Conservation (phyloP, 1,140 invertebrate species). For the Drosophila serrata region DNA sequence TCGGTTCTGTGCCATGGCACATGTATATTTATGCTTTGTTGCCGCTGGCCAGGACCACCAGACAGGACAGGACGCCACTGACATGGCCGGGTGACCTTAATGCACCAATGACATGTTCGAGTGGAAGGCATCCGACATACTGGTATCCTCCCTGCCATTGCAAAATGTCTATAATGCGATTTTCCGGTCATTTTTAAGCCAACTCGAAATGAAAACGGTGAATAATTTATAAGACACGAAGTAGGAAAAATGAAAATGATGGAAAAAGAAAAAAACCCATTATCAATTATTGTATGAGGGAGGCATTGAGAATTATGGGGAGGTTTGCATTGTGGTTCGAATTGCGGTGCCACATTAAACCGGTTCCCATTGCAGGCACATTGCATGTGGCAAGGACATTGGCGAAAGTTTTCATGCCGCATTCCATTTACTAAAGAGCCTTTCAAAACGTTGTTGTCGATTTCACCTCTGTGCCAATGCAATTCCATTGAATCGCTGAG, state of each 20-base stretch:
- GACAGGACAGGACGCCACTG: constrained; percentile 27
- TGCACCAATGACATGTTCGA: constrained; percentile 57
- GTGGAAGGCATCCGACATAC: constrained; percentile 25
- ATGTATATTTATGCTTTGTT: constrained; percentile 48
- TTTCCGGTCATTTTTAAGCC: constrained; percentile 68
- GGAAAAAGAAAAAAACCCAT: constrained; percentile 11
- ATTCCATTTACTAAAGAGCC: constrained; percentile 30
- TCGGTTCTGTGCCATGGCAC: constrained; percentile 30
- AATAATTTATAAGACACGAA: constrained; percentile 51
- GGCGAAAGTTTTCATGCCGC: constrained; percentile 31
- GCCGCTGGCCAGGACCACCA: constrained; percentile 33
- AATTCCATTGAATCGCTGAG: constrained; percentile 51
- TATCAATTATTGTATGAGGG: constrained; percentile 55
- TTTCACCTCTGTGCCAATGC: constrained; percentile 6
- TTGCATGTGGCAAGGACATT: constrained; percentile 57
- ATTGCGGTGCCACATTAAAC: constrained; percentile 28
- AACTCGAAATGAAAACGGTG: constrained; percentile 41
- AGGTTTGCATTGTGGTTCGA: constrained; percentile 26
- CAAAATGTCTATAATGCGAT: constrained; percentile 60
- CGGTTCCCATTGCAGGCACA: constrained; percentile 12
- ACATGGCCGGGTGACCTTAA: constrained; percentile 54
- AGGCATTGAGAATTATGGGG: constrained; percentile 57
- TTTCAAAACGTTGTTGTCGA: constrained; percentile 27
- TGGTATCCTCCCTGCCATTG: constrained; percentile 5
- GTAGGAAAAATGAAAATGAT: background rate